Evolutionary conservation across 2,113 vertebrate genomes (phyloP), one percentile per base, ranked within the genome.

Genomic region (Urocolius indicus): DNA sequence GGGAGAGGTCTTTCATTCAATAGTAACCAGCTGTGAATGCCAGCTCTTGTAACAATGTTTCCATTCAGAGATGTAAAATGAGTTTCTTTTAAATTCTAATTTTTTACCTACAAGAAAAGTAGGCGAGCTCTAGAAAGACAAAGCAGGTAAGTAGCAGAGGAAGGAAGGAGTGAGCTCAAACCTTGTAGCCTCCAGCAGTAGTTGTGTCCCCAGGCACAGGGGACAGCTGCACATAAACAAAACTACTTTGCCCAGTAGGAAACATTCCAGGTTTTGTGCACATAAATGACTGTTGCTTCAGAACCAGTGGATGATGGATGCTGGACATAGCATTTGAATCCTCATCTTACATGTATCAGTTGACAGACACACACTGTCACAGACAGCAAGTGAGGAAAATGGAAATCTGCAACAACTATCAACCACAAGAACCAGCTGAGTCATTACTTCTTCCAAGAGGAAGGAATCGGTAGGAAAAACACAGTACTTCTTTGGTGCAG

Each of bases 151-250:
- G 54, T 6, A 38, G n/a, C 30, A 78, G 89, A 62, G 41, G 58
- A 68, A 62, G 41, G 58, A 68, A 73, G 48, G 62, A 75, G 48
- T 2, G 10, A 81, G 38, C 17, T 34, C 78, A 76, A 83, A 76
- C 76, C 63, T 66, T 54, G 86, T 30, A 72, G 79, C 20, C 51
- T 79, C 78, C 79, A 5, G 5, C 3, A 0, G 71, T 7, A 58
- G 57, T 58, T 36, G 32, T 3, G 1, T 36, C 34, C 65, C 51
- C 46, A 41, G 9, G 57, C 71, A 38, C 3, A 13, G 0, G 0
- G 36, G 46, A 51, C 52, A 88, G 75, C 67, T 0, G 2, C 6
- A 22, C 11, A 6, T 55, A 46, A 36, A 66, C 68, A 84, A 74
- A 78, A 84, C 24, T 1, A 45, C 29, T 34, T 80, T 32, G 49